A percentile compares a stretch with the other conserved stretches of the same genome.
These are phyloP conservation scores for Aphaenogaster ashmeadi DNA, from an alignment of 1,140 invertebrate genomes.

Conservation along the genomic window DNA sequence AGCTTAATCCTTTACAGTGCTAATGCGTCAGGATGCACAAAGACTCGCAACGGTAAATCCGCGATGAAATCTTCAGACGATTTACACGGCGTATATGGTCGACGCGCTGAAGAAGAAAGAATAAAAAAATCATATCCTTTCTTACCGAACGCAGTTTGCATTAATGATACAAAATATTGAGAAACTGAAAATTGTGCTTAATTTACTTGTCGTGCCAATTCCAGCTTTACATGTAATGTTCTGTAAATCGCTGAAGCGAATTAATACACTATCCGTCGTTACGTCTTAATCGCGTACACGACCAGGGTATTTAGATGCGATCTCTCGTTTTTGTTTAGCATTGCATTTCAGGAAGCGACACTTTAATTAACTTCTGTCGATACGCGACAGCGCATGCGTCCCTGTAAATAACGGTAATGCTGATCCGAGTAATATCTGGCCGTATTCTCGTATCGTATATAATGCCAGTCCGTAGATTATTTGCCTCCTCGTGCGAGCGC, in stretches of 20 bases:
- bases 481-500: not conserved
- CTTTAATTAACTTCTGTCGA: slow-evolving; percentile 63
- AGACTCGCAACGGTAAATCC: slow-evolving; percentile 26
- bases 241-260: not conserved
- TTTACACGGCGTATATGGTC: not conserved
- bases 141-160: not conserved
- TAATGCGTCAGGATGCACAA: slow-evolving; percentile 48
- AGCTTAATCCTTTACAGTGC: slow-evolving; percentile 44
- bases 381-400: not conserved
- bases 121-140: not conserved
- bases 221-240: not conserved
- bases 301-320: not conserved
- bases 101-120: not conserved
- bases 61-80: slow-evolving; percentile 42
- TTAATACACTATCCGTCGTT: not conserved
- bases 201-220: not conserved
- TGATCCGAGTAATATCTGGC: not conserved
- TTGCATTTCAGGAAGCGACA: slow-evolving; percentile 5
- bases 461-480: slow-evolving; percentile 21
- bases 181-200: not conserved
- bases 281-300: slow-evolving; percentile 2
- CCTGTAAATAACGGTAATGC: slow-evolving; percentile 50
- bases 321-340: slow-evolving; percentile 16
- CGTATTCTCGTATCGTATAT: slow-evolving; percentile 42
- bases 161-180: not conserved